Conservation (phyloP, 2,113 vertebrate species). For the human region GRCh38 chr3:194214001-194214500, state of each 20-base stretch:
- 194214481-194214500: not conserved
- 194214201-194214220: not conserved
- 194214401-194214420: not conserved
- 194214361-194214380: not conserved
- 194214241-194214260: not conserved
- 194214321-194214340: not conserved
- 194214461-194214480: not conserved
- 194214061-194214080: not conserved
- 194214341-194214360: not conserved
- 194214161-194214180: constrained; percentile 1
- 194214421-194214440: not conserved
- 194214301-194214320: not conserved
- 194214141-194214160: not conserved
- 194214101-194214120: not conserved
- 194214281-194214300: not conserved
- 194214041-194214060: not conserved
- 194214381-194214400: not conserved
- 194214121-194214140: not conserved
- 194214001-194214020: too few species aligned
- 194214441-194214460: not conserved
- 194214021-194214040: not conserved
- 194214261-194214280: not conserved
- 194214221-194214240: not conserved
- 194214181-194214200: not conserved
- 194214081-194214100: not conserved